Base-by-base conservation (phyloP, 2,113 vertebrate genomes). In the Dasyprocta punctata region DNA sequence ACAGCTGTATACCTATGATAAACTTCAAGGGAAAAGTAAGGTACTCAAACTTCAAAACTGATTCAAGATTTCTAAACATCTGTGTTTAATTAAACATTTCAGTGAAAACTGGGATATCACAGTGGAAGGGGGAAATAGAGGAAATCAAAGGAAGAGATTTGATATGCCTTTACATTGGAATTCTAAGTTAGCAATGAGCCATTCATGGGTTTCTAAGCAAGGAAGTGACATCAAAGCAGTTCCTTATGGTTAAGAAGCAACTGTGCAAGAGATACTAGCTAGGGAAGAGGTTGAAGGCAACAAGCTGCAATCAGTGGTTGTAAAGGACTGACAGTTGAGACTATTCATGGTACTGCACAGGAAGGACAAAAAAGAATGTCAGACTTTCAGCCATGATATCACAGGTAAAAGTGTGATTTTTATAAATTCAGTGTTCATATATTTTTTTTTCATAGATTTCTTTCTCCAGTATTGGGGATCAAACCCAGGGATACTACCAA, bases 161-260 rank as follows among this genome's bases (percentile, higher is more conserved):
- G 22, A 90, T n/a, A 49, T 56, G 24, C 90, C 65, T 93, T 95
- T 78, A 49, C 83, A 83, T 78, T 84, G 78, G 16, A 95, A 89
- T 58, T 22, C 44, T 84, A 61, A 86, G 87, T 86, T 95, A 63
- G 16, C 65, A 92, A 84, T 87, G n/a, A 83, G 86, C 26, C 11
- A 87, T 24, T 52, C 41, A 36, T 75, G 75, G 47, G 73, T 75
- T 86, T 89, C 92, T 90, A 90, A 84, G 52, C 49, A 94, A 92
- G 22, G 26, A 93, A 95, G 36, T 88, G 33, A 17, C n/a, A 28
- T 49, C 28, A 86, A 78, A 77, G 58, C 17, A 93, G 56, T 75
- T 85, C 41, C 56, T 94, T 77, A 65, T 41, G n/a, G 1, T 60
- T 71, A 82, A 83, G 95, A 95, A 38, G 44, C 41, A 93, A 20